These are phyloP conservation scores for Microcebus ravelobensis DNA, from an alignment of 2,113 vertebrate species.

Conservation along the genomic window DNA sequence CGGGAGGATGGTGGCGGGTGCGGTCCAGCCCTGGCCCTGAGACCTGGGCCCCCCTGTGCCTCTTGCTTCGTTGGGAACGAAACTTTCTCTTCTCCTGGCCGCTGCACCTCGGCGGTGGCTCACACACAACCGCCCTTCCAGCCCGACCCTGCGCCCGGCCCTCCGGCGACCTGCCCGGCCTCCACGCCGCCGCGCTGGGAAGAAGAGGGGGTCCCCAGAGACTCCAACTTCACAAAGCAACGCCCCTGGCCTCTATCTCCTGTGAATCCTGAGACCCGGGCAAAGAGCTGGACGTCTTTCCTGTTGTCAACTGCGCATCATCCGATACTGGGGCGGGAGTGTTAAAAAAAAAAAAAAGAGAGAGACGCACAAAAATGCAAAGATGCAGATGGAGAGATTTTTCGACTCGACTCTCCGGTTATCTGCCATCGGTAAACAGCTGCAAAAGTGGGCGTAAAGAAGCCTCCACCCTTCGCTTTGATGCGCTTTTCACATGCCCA, in stretches of 20 bases:
- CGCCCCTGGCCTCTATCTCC: not conserved
- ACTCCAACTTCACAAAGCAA: not conserved
- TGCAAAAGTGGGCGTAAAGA: not conserved
- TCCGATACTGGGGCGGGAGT: not conserved
- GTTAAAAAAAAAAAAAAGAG: not conserved
- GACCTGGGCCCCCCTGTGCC: not conserved
- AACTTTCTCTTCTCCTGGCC: not conserved
- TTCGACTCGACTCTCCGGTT: not conserved
- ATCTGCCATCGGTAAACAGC: not conserved
- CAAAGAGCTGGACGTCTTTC: not conserved
- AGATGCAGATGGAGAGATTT: not conserved
- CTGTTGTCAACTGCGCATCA: not conserved
- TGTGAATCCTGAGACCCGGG: not conserved
- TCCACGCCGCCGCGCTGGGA: not conserved
- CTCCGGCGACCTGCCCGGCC: not conserved
- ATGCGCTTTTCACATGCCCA: not conserved
- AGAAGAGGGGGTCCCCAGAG: not conserved
- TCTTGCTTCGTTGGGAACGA: not conserved
- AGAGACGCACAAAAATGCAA: not conserved
- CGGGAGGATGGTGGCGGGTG: rapidly evolving
- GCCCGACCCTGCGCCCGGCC: not conserved
- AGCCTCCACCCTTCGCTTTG: not conserved
- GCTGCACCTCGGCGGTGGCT: rapidly evolving
- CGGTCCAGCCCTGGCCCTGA: rapidly evolving
- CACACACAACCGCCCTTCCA: not conserved